Evolutionary conservation across 2,888 invertebrate species (phyloP).

Genomic region (Lasioglossum marginatum): DNA sequence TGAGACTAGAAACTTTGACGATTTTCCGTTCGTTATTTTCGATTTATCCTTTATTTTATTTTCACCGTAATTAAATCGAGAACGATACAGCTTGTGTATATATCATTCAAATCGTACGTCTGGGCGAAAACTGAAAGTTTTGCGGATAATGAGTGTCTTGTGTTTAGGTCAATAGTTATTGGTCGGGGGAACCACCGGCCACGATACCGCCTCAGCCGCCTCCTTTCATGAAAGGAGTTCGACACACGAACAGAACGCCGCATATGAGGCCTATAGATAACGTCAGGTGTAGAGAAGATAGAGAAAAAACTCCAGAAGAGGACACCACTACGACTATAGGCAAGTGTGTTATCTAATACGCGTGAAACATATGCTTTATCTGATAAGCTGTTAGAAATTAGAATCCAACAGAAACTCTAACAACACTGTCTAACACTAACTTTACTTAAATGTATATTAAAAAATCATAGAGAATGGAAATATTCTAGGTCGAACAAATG

Average conservation of each 20-base stretch:
- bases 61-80: not conserved
- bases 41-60: slow-evolving; percentile 22
- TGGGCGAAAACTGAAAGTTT: slow-evolving; percentile 1
- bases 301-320: slow-evolving; percentile 82
- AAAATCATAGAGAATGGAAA: too few relatives aligned
- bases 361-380: not conserved
- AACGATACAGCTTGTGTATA: slow-evolving; percentile 6
- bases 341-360: slow-evolving; percentile 47
- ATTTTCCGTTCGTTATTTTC: slow-evolving; percentile 1
- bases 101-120: not conserved
- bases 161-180: slow-evolving; percentile 75
- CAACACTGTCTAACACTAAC: not conserved
- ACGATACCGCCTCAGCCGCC: slow-evolving; percentile 74
- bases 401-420: not conserved
- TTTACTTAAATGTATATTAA: too few relatives aligned
- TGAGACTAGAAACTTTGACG: not conserved
- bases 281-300: slow-evolving; percentile 79
- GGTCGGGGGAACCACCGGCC: slow-evolving; percentile 78
- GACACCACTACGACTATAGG: slow-evolving; percentile 81
- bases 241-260: slow-evolving; percentile 76
- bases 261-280: slow-evolving; percentile 76
- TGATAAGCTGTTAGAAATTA: not conserved
- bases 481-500: too few relatives aligned
- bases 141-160: slow-evolving; percentile 30
- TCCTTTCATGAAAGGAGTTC: slow-evolving; percentile 81